Evolutionary conservation across 2,113 vertebrate genomes (phyloP).

Genomic region (Passerina amoena): DNA sequence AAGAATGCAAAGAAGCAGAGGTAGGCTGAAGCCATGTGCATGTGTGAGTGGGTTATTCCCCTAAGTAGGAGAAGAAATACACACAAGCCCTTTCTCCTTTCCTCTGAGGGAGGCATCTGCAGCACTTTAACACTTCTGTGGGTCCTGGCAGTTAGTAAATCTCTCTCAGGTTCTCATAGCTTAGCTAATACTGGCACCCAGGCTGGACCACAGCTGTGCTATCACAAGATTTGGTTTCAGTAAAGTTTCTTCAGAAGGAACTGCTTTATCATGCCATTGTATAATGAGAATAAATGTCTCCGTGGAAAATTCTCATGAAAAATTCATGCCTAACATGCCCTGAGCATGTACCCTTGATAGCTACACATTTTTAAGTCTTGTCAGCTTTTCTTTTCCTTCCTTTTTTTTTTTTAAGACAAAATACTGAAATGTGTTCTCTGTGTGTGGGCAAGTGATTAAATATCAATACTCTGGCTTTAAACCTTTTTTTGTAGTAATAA

Average conservation of each 20-base stretch:
- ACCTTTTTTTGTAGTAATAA: background rate
- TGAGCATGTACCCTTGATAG: background rate
- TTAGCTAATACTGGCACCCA: conserved; percentile 30
- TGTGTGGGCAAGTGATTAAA: background rate
- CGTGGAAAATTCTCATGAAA: conserved; percentile 8
- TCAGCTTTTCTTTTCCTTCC: background rate
- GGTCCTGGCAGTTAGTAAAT: conserved; percentile 31
- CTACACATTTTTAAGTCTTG: background rate
- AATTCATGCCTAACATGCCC: background rate
- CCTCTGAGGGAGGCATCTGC: background rate
- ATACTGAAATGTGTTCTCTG: background rate
- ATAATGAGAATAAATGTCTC: conserved; percentile 30
- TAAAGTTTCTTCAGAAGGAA: conserved; percentile 30
- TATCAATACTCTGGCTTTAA: background rate
- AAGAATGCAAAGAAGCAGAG: background rate
- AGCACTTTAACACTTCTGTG: background rate
- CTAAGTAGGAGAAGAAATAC: background rate
- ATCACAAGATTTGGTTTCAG: conserved; percentile 44
- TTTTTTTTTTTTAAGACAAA: background rate
- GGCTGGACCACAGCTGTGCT: conserved; percentile 28
- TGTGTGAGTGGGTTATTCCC: background rate
- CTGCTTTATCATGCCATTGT: conserved; percentile 4
- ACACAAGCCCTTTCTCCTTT: background rate
- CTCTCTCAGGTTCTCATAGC: conserved; percentile 5
- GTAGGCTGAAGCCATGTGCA: background rate